These are phyloP conservation scores for Rynchops niger DNA, from an alignment of 2,113 vertebrate species.

Conservation along the genomic window DNA sequence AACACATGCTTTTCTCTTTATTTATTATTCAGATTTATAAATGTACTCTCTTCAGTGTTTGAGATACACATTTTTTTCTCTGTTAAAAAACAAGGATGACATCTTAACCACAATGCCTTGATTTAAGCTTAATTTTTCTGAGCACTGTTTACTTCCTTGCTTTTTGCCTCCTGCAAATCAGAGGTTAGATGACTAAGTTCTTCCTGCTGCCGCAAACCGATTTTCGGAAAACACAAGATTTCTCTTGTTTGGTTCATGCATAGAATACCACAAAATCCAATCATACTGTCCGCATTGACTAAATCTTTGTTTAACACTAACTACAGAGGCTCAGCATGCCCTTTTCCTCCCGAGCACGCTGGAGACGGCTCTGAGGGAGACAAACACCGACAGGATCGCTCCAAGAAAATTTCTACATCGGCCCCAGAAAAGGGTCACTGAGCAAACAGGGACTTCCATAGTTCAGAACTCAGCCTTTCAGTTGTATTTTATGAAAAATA, in stretches of 20 bases:
- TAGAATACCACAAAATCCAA: slow-evolving; percentile 20
- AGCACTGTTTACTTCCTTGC: background rate
- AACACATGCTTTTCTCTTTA: background rate
- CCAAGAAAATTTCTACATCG: background rate
- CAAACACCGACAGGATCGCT: background rate
- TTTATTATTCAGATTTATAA: slow-evolving; percentile 23
- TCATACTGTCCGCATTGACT: background rate
- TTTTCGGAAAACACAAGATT: background rate
- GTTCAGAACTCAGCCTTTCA: background rate
- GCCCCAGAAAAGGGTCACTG: background rate
- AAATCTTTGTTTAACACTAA: background rate
- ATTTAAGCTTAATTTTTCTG: background rate
- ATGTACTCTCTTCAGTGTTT: background rate
- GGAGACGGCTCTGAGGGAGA: background rate
- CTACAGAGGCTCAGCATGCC: background rate
- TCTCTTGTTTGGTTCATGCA: background rate
- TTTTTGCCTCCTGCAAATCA: background rate
- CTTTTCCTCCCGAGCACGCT: background rate
- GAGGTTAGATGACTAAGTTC: slow-evolving; percentile 1
- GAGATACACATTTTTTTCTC: background rate
- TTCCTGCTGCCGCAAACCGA: background rate
- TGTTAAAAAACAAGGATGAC: background rate
- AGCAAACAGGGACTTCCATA: background rate
- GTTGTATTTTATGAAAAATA: background rate
- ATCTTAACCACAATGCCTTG: background rate